phyloP scores from a whole-genome alignment of 2,113 vertebrate genomes.

The Mus pahari region DNA sequence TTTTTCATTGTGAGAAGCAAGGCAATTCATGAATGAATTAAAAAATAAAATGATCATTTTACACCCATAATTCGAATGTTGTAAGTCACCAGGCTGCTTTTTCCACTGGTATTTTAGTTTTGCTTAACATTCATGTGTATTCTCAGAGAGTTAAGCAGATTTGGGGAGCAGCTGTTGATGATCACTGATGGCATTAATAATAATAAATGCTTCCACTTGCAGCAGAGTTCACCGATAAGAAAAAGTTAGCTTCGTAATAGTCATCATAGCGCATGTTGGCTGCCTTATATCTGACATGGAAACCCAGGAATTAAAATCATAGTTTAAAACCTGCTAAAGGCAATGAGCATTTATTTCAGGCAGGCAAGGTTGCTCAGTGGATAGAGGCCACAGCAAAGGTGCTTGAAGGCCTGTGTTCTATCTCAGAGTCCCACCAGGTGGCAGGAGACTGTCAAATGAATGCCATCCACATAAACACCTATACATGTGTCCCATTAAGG shows the following conservation, averaged over 20 bases:
- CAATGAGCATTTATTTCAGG: not conserved
- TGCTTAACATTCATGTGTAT: slow-evolving; percentile 3
- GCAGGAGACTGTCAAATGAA: not conserved
- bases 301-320: not conserved
- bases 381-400: not conserved
- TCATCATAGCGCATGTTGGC: not conserved
- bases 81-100: not conserved
- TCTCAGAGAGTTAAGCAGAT: slow-evolving; percentile 44
- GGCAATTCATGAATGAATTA: not conserved
- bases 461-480: not conserved
- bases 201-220: slow-evolving; percentile 11
- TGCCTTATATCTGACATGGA: not conserved
- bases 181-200: slow-evolving; percentile 8
- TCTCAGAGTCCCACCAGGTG: not conserved
- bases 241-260: not conserved
- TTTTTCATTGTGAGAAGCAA: not conserved
- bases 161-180: slow-evolving; percentile 39
- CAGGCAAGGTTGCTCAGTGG: not conserved
- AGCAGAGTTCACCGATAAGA: not conserved
- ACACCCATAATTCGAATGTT: not conserved
- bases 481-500: not conserved
- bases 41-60: slow-evolving; percentile 23
- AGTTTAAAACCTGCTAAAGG: not conserved
- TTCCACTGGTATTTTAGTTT: not conserved
- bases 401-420: not conserved